phyloP scores from a whole-genome alignment of 92 coral and sea anemone species.

The Montipora capitata region DNA sequence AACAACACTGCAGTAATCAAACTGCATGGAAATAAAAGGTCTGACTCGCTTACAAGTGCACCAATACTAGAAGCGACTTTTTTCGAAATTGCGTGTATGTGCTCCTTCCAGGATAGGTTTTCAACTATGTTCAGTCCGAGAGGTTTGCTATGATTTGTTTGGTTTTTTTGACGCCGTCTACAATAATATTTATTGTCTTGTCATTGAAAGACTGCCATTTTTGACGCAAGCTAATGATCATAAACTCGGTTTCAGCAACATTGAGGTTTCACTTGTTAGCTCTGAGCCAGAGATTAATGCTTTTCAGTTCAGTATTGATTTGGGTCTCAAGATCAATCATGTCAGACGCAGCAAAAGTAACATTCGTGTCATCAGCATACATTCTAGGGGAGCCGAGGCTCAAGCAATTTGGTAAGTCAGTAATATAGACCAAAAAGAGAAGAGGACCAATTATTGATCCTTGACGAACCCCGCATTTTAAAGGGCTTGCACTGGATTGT shows the following conservation, averaged over 20 bases:
- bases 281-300: neutral
- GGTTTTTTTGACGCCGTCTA: conserved; percentile 12
- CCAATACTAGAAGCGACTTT: too few relatives aligned
- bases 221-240: neutral
- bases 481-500: neutral
- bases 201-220: neutral
- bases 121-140: too few relatives aligned
- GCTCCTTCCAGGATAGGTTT: too few relatives aligned
- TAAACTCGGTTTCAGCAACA: neutral
- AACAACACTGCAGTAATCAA: too few relatives aligned
- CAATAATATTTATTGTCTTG: neutral
- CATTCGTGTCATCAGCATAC: conserved; percentile 7
- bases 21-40: too few relatives aligned
- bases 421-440: neutral
- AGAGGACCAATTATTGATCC: neutral
- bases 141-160: too few relatives aligned
- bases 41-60: too few relatives aligned
- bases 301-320: neutral
- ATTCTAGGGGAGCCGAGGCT: too few relatives aligned
- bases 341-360: conserved; percentile 7
- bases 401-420: too few relatives aligned
- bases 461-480: neutral
- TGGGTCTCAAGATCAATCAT: neutral
- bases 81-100: too few relatives aligned
- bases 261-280: neutral